Conservation (phyloP, 2,797 vertebrate species). For the Nyctibius grandis region DNA sequence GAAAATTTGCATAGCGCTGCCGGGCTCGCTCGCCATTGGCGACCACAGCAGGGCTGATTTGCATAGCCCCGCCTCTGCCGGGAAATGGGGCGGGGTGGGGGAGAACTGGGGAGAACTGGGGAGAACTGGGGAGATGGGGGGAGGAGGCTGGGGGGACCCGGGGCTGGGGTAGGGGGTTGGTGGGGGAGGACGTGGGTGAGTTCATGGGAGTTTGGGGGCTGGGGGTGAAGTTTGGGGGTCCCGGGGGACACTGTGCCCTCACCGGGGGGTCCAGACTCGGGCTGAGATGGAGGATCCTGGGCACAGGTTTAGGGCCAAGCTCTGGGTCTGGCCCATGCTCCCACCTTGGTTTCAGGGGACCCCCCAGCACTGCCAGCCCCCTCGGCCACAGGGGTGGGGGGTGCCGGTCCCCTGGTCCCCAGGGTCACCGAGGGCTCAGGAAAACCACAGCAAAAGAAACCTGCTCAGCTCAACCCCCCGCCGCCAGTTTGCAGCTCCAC, state of each 20-base stretch:
- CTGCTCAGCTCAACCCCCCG: background rate
- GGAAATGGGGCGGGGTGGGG: background rate
- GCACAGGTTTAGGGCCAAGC: background rate
- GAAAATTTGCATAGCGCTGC: background rate
- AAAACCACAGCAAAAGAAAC: background rate
- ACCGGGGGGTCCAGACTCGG: accelerated
- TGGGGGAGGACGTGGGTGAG: background rate
- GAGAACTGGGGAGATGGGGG: background rate
- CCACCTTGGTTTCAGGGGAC: background rate
- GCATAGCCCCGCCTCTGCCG: accelerated
- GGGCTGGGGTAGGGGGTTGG: background rate
- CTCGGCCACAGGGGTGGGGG: background rate
- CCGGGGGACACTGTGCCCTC: too few relatives aligned
- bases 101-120: background rate
- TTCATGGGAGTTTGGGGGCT: background rate
- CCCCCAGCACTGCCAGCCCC: background rate
- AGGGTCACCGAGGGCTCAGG: background rate
- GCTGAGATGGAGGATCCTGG: background rate
- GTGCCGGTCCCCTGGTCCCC: accelerated
- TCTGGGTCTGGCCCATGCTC: background rate
- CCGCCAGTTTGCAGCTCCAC: background rate
- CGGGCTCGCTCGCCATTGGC: background rate
- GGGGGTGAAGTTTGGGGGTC: background rate
- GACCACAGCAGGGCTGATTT: accelerated
- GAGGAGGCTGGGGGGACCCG: background rate